Evolutionary conservation across 35 echinoderm and acorn worm genomes (phyloP).

Genomic region (Stichopus chloronotus): DNA sequence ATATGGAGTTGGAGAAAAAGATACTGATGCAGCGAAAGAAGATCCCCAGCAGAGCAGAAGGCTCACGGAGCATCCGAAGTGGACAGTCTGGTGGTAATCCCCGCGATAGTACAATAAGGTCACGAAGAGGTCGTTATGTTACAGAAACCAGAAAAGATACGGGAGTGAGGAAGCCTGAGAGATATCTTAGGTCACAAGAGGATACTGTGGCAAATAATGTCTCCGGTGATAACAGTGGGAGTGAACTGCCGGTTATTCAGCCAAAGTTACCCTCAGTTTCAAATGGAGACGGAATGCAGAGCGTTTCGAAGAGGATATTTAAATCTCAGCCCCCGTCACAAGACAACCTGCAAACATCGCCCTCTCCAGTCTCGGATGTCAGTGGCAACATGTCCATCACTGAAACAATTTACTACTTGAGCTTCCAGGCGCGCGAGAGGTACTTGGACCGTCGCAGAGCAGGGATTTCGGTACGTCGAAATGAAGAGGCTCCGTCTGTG

Average conservation of each 20-base stretch:
- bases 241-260: not conserved
- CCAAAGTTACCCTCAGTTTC: not conserved
- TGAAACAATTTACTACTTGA: conserved; percentile 33
- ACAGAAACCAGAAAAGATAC: not conserved
- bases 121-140: not conserved
- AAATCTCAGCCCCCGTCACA: not conserved
- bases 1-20: conserved; percentile 15
- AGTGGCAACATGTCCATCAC: not conserved
- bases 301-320: not conserved
- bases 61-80: not conserved
- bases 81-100: not conserved
- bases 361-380: not conserved
- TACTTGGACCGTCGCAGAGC: not conserved
- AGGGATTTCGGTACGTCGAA: not conserved
- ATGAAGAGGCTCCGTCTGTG: not conserved
- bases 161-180: not conserved
- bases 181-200: not conserved
- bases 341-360: not conserved
- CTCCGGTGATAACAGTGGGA: not conserved
- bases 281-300: not conserved
- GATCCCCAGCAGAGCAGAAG: not conserved
- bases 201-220: not conserved
- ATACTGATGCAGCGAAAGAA: not conserved
- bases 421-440: conserved; percentile 29
- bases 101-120: not conserved